These are phyloP conservation scores for Hemiscyllium ocellatum DNA, from an alignment of 2,113 vertebrate species.

Conservation along the genomic window DNA sequence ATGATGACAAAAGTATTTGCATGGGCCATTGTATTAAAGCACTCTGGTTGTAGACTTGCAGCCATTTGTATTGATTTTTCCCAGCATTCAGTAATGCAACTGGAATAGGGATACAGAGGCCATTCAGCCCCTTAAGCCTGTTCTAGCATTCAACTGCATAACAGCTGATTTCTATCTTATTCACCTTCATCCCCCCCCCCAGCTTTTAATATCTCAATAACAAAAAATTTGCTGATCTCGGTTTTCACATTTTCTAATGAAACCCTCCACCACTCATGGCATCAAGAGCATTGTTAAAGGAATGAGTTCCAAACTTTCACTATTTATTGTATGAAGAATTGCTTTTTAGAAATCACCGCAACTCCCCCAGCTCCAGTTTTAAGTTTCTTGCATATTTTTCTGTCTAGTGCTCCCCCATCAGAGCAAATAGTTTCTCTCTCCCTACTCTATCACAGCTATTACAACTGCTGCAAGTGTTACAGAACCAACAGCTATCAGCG, in stretches of 20 bases:
- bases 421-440: too few species aligned
- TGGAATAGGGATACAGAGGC: background rate
- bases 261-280: too few species aligned
- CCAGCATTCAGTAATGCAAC: background rate
- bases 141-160: background rate
- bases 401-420: too few species aligned
- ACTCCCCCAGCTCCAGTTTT: too few species aligned
- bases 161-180: background rate
- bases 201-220: too few species aligned
- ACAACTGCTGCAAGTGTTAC: too few species aligned
- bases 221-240: too few species aligned
- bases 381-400: too few species aligned
- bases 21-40: constrained; percentile 34
- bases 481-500: too few species aligned
- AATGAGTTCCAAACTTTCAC: background rate
- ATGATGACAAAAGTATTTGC: constrained; percentile 37
- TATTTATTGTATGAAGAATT: background rate
- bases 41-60: background rate
- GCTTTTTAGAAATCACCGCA: too few species aligned
- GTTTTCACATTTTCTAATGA: too few species aligned
- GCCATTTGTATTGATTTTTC: background rate
- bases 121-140: background rate
- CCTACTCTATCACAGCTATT: too few species aligned
- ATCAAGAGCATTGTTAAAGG: background rate
- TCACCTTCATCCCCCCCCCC: background rate